A percentile compares a stretch with the other conserved stretches of the same genome.
Conservation (phyloP, 2,888 invertebrate species). For the Erannis defoliaria region DNA sequence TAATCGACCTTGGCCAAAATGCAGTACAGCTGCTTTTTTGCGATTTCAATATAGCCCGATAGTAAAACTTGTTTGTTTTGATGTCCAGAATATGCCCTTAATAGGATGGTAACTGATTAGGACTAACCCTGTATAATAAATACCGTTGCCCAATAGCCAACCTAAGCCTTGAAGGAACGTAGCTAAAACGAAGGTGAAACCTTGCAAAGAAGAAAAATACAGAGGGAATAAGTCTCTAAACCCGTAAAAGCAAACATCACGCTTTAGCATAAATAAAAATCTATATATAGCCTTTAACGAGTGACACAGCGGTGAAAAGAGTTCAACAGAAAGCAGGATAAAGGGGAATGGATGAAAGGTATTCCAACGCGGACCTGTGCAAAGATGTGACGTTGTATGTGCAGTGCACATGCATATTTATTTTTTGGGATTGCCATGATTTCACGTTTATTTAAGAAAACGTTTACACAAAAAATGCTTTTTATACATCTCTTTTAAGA, state of each 20-base stretch:
- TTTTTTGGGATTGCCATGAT: neutral
- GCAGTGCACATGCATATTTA: slow-evolving; percentile 2
- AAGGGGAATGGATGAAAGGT: slow-evolving; percentile 36
- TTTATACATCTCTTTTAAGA: too few species aligned
- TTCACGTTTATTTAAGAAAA: too few species aligned
- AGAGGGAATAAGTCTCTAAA: neutral
- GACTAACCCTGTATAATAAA: too few species aligned
- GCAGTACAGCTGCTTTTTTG: too few species aligned
- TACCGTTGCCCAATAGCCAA: neutral
- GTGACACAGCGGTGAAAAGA: slow-evolving; percentile 37
- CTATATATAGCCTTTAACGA: slow-evolving; percentile 19
- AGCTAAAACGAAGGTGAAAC: neutral
- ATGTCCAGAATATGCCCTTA: too few species aligned
- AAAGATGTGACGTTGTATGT: slow-evolving; percentile 19
- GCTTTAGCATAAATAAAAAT: slow-evolving; percentile 18
- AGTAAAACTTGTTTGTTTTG: too few species aligned
- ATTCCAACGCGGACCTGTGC: slow-evolving; percentile 23
- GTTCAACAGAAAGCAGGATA: slow-evolving; percentile 35
- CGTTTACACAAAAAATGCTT: too few species aligned
- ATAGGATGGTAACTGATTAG: too few species aligned
- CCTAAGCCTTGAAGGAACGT: neutral
- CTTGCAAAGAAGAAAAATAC: neutral
- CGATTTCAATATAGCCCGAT: too few species aligned
- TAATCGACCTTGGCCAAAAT: too few species aligned
- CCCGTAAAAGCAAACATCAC: neutral